Conservation (phyloP, 2,113 vertebrate species). For the Chaetodon trifascialis region DNA sequence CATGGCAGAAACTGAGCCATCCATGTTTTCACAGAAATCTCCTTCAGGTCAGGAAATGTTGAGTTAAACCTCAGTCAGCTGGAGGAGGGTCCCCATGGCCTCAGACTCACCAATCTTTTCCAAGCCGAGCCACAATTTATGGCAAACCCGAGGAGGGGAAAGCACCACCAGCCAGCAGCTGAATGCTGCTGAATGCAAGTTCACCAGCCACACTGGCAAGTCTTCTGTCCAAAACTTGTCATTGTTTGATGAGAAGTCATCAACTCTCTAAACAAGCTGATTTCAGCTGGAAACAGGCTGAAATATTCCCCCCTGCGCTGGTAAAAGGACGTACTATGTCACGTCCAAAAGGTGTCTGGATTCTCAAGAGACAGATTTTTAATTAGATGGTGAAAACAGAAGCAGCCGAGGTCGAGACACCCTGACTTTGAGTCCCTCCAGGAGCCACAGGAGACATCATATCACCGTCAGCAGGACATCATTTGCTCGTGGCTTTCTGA, state of each 20-base stretch:
- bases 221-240: not conserved
- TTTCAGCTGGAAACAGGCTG: not conserved
- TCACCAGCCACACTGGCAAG: not conserved
- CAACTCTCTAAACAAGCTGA: not conserved
- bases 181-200: not conserved
- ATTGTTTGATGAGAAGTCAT: not conserved
- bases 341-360: not conserved
- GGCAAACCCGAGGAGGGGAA: not conserved
- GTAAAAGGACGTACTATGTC: not conserved
- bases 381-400: too few relatives aligned
- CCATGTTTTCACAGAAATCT: slow-evolving; percentile 43
- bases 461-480: too few relatives aligned
- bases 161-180: not conserved
- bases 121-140: not conserved
- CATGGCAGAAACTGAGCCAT: slow-evolving; percentile 75
- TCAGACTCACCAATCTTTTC: not conserved
- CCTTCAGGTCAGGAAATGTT: not conserved
- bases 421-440: not conserved
- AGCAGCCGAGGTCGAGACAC: not conserved
- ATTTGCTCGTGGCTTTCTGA: too few relatives aligned
- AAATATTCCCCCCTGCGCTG: too few relatives aligned
- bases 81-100: not conserved
- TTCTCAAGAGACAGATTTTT: too few relatives aligned
- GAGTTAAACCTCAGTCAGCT: not conserved
- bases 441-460: too few relatives aligned